phyloP scores from a whole-genome alignment of 2,797 vertebrate genomes.

The Trachops cirrhosus region DNA sequence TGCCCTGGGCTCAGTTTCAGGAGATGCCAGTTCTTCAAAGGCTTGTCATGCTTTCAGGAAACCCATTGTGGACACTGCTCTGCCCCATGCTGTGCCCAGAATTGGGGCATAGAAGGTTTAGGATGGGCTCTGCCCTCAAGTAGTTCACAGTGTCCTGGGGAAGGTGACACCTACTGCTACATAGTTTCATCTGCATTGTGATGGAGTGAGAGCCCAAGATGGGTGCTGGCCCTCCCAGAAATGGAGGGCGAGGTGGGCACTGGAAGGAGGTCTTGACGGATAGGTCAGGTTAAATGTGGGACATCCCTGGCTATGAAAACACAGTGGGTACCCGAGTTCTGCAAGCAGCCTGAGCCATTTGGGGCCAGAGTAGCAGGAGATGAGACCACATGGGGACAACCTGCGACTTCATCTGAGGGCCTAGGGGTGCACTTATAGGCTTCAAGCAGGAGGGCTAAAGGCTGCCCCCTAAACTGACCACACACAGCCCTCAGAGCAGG shows the following conservation, averaged over 20 bases:
- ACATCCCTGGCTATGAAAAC: neutral
- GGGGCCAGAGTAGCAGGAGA: neutral
- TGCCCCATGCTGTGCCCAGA: neutral
- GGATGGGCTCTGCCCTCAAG: neutral
- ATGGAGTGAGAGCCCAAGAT: neutral
- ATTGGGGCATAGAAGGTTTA: neutral
- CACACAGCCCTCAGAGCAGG: neutral
- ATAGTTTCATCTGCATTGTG: neutral
- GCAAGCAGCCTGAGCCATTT: neutral
- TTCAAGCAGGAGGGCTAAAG: neutral
- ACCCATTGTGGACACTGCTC: neutral
- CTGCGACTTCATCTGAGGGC: neutral
- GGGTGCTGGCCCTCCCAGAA: neutral
- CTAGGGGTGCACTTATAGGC: neutral
- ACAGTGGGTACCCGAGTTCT: neutral
- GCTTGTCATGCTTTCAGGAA: neutral
- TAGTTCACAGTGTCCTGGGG: neutral
- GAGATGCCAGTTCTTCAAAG: neutral
- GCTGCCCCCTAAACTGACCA: neutral
- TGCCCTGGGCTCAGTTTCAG: neutral
- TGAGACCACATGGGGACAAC: neutral
- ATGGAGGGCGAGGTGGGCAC: neutral
- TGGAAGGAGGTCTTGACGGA: neutral
- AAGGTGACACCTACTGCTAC: rapidly evolving
- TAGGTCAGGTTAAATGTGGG: neutral